These are phyloP conservation scores for Enhydra lutris DNA, from an alignment of 2,113 vertebrate genomes.

Conservation along the genomic window DNA sequence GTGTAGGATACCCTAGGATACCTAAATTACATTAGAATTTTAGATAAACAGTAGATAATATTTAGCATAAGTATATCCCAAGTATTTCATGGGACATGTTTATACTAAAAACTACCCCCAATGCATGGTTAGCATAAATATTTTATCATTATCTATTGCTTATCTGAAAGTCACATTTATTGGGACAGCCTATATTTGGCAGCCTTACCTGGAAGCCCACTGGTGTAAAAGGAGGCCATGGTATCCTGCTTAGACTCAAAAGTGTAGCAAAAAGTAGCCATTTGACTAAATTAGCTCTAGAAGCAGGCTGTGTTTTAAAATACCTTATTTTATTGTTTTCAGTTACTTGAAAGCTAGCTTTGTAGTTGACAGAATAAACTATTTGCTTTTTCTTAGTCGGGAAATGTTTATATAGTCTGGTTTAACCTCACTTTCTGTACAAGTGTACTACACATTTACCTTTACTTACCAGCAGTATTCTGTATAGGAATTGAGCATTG, in stretches of 20 bases:
- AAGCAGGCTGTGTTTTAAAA: neutral
- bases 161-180: neutral
- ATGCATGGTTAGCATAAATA: neutral
- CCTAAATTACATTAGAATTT: neutral
- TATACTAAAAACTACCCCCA: neutral
- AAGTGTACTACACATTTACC: neutral
- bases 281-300: neutral
- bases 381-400: neutral
- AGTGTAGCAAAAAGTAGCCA: neutral
- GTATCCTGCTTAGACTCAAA: neutral
- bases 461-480: neutral
- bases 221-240: neutral
- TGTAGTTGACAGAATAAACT: neutral
- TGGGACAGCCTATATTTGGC: neutral
- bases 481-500: neutral
- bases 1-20: neutral
- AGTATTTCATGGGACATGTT: neutral
- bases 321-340: neutral
- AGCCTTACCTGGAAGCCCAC: neutral
- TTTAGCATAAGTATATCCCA: neutral
- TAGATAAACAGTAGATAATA: neutral
- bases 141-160: neutral
- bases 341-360: neutral
- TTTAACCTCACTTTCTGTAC: neutral
- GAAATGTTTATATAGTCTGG: neutral